Conservation (phyloP, 2,113 vertebrate genomes). For the Nyctereutes procyonoides region DNA sequence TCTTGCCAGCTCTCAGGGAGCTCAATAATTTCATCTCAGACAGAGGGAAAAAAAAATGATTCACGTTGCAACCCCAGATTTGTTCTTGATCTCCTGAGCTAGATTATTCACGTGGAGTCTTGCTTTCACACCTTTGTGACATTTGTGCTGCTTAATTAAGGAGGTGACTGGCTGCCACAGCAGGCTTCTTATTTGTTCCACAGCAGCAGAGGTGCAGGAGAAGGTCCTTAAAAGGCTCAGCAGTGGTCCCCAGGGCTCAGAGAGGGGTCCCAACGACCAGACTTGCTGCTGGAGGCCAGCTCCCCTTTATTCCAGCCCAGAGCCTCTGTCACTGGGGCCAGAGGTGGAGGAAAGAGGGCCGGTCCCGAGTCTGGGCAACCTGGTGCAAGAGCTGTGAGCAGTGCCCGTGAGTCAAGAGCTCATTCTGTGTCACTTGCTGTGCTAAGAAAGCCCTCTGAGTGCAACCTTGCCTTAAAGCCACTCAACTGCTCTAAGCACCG, state of each 20-base stretch:
- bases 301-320: not conserved
- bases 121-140: not conserved
- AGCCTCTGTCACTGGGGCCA: accelerated
- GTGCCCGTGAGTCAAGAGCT: accelerated
- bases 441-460: accelerated
- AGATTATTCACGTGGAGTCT: not conserved
- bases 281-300: not conserved
- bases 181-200: not conserved
- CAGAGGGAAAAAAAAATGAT: not conserved
- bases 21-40: not conserved
- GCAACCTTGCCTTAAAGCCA: accelerated
- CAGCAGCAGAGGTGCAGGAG: not conserved
- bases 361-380: accelerated
- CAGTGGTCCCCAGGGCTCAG: not conserved
- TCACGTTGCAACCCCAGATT: not conserved
- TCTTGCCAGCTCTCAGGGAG: not conserved
- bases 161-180: not conserved
- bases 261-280: not conserved
- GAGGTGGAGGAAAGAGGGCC: too few relatives aligned
- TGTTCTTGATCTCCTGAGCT: not conserved
- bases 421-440: accelerated
- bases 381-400: accelerated
- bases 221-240: not conserved
- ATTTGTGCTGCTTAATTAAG: constrained; percentile 14
- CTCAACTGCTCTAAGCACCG: accelerated